Evolutionary conservation across 2,888 invertebrate species (phyloP), one percentile per base, ranked within the genome.

Genomic region (Parnassius mnemosyne): DNA sequence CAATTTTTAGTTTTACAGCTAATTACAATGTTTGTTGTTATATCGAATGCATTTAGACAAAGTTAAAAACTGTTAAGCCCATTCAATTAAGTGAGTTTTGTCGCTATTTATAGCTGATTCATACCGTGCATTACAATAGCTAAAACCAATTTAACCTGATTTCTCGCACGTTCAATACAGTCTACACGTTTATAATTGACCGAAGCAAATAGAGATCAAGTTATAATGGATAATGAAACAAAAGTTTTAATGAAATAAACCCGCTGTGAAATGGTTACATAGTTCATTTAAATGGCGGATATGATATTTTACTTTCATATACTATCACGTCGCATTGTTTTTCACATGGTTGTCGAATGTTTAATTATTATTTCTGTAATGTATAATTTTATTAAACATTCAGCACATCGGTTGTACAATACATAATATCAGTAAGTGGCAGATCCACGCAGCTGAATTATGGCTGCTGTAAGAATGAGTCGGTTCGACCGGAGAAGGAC

Each of bases 231-330:
- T 46, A 42, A 10, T 9, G 10, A 11, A 52, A 72, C 71, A 71
- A 73, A 68, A 66, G 66, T 65, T 61, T 58, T 64, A 69, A 67
- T 66, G 56, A 66, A 74, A 71, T 68, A 65, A 71, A 68, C 67
- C 69, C 65, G 65, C 65, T 56, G 68, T 71, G 70, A 72, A 68
- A 71, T 61, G 71, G 65, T 69, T 64, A 64, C 67, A 71, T 72
- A 68, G 34, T 34, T 34, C 34, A 66, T 66, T 66, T 60, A 63
- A 65, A 68, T 62, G 67, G 63, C 66, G 56, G 60, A 66, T 57
- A 60, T 68, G 57, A 60, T 65, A 56, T 60, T 55, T 53, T 56
- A 62, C 57, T 46, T 57, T 60, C 60, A 57, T 62, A 52, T 53
- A 63, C 58, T 58, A 59, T 63, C 63, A 63, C 63, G 44, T 51